These are phyloP conservation scores for Clytia hemisphaerica DNA, from an alignment of 30 jellyfish, hydroid and myxozoan species.

Conservation along the genomic window DNA sequence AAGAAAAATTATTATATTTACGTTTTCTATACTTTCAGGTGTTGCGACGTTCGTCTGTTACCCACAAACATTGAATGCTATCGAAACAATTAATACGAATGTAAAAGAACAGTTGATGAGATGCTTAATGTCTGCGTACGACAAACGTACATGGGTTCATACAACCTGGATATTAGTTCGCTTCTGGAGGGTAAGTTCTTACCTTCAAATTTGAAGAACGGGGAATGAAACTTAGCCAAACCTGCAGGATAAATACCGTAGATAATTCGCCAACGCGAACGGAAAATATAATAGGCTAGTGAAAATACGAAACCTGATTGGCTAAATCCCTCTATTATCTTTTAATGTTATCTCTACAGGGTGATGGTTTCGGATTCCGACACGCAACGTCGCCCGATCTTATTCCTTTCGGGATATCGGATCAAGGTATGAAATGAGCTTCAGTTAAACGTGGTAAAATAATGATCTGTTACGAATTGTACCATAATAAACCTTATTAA, in stretches of 20 bases:
- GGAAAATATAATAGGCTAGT: too few relatives aligned
- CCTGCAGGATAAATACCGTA: too few relatives aligned
- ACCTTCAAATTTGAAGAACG: too few relatives aligned
- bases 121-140: constrained; percentile 94
- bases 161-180: constrained; percentile 96
- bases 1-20: too few relatives aligned
- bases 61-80: constrained; percentile 86
- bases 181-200: constrained; percentile 84
- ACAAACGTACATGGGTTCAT: constrained; percentile 97
- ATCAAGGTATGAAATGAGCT: constrained; percentile 52
- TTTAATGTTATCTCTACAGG: too few relatives aligned
- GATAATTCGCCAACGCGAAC: too few relatives aligned
- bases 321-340: too few relatives aligned
- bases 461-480: neutral
- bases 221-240: too few relatives aligned
- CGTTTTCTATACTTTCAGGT: too few relatives aligned
- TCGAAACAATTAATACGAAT: constrained; percentile 44
- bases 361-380: constrained; percentile 96
- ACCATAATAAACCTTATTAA: too few relatives aligned
- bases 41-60: constrained; percentile 95
- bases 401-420: constrained; percentile 96
- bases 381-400: constrained; percentile 98
- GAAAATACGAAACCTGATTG: too few relatives aligned
- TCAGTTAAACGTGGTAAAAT: neutral
- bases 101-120: constrained; percentile 72